Evolutionary conservation across 2,113 vertebrate genomes (phyloP).

Genomic region (Amblyornis subalaris): DNA sequence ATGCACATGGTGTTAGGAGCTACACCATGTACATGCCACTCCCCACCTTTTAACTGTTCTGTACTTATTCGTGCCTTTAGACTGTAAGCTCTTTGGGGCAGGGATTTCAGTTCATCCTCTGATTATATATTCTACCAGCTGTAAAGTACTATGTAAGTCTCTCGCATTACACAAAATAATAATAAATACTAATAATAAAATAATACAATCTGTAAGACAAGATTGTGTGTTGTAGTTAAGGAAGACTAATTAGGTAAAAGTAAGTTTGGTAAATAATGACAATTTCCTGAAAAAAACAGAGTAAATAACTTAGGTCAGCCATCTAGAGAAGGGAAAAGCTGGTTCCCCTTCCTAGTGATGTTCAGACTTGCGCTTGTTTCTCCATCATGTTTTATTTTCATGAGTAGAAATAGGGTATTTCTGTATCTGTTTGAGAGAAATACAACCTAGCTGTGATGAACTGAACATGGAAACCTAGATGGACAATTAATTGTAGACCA

Average conservation of each 20-base stretch:
- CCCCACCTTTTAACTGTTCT: background rate
- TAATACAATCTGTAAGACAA: constrained; percentile 44
- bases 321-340: background rate
- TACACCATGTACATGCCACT: background rate
- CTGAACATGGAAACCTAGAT: background rate
- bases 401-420: background rate
- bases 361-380: background rate
- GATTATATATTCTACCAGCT: constrained; percentile 18
- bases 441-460: background rate
- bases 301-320: background rate
- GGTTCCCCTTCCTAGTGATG: background rate
- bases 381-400: background rate
- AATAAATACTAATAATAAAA: constrained; percentile 24
- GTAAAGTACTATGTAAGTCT: constrained; percentile 46
- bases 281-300: background rate
- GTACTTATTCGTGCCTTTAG: constrained; percentile 35
- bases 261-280: background rate
- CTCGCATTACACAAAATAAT: background rate
- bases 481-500: background rate
- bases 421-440: background rate
- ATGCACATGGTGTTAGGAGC: background rate
- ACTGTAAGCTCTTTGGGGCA: constrained; percentile 66
- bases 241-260: background rate
- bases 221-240: constrained; percentile 47
- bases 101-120: constrained; percentile 1